Evolutionary conservation across 2,888 invertebrate species (phyloP).

Genomic region (Amiota minor): DNA sequence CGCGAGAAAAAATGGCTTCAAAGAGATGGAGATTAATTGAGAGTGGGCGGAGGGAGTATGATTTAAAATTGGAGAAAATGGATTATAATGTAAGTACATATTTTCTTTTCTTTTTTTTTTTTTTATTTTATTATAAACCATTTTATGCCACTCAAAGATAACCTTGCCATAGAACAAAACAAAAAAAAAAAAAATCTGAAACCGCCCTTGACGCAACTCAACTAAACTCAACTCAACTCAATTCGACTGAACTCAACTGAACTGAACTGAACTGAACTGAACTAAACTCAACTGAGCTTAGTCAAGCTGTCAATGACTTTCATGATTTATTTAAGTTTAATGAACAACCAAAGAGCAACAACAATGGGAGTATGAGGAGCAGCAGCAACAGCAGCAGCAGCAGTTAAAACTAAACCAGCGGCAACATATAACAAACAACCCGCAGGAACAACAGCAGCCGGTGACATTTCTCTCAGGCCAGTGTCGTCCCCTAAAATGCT

Average conservation of each 20-base stretch:
- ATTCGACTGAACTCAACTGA: background rate
- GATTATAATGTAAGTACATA: background rate
- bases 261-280: too few species aligned
- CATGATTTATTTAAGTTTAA: constrained; percentile 62
- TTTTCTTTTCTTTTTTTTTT: background rate
- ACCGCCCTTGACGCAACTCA: background rate
- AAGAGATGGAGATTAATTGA: too few species aligned
- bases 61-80: too few species aligned
- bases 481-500: background rate
- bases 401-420: background rate
- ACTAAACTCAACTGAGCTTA: constrained; percentile 22
- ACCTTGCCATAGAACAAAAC: constrained; percentile 19
- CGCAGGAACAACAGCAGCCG: background rate
- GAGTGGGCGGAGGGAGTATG: too few species aligned
- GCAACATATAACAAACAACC: constrained; percentile 4
- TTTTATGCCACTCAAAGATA: constrained; percentile 21
- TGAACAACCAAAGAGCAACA: constrained; percentile 51
- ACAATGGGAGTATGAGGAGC: constrained; percentile 9
- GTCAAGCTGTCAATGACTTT: constrained; percentile 27
- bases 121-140: background rate
- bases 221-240: background rate
- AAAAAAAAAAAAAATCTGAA: background rate
- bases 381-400: constrained; percentile 17
- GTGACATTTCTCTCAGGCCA: background rate
- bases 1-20: too few species aligned